A percentile compares a stretch with the other conserved stretches of the same genome.
These are phyloP conservation scores for Apeira syringaria DNA, from an alignment of 2,888 invertebrate genomes.

Conservation along the genomic window DNA sequence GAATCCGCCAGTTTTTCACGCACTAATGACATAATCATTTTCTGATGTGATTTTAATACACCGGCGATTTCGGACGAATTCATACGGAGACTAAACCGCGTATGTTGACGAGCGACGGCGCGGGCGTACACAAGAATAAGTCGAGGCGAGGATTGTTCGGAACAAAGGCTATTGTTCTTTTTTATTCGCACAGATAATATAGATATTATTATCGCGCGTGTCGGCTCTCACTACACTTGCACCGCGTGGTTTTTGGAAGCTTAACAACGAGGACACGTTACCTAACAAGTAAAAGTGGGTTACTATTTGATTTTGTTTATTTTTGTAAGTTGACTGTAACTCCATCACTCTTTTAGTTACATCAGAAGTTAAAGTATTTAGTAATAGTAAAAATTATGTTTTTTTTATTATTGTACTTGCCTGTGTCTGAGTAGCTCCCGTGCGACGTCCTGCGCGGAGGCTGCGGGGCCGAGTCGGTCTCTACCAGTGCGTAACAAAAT, in stretches of 20 bases:
- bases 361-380: not conserved
- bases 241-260: slow-evolving; percentile 46
- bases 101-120: slow-evolving; percentile 50
- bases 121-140: slow-evolving; percentile 62
- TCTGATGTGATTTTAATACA: slow-evolving; percentile 23
- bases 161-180: slow-evolving; percentile 79
- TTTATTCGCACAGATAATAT: slow-evolving; percentile 61
- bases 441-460: slow-evolving; percentile 85
- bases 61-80: slow-evolving; percentile 15
- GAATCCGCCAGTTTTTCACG: slow-evolving; percentile 15
- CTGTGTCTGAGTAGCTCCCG: slow-evolving; percentile 82
- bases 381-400: slow-evolving; percentile 6
- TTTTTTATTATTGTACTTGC: slow-evolving; percentile 60
- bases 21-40: slow-evolving; percentile 29
- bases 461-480: slow-evolving; percentile 85
- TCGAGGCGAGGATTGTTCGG: slow-evolving; percentile 58
- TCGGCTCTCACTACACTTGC: slow-evolving; percentile 47
- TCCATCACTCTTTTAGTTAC: slow-evolving; percentile 4
- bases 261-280: slow-evolving; percentile 42
- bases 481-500: slow-evolving; percentile 77
- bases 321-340: slow-evolving; percentile 4
- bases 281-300: slow-evolving; percentile 41
- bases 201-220: slow-evolving; percentile 46
- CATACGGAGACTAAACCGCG: slow-evolving; percentile 35
- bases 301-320: slow-evolving; percentile 22